A percentile compares a stretch with the other conserved stretches of the same genome.
These are phyloP conservation scores for Blomia tropicalis DNA, from an alignment of 2,888 invertebrate species.

Conservation along the genomic window DNA sequence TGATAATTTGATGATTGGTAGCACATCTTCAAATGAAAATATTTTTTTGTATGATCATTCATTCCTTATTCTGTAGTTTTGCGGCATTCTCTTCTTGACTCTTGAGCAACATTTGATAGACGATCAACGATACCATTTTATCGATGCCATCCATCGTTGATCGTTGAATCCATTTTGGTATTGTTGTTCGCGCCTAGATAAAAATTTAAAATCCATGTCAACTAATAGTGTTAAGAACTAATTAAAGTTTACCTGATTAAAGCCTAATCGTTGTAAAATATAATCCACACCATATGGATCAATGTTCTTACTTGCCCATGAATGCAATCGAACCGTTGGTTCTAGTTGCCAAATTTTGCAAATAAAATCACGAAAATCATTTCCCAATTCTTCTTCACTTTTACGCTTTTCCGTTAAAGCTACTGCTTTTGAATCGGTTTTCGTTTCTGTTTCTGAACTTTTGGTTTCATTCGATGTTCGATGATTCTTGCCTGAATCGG, in stretches of 20 bases:
- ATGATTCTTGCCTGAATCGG: background rate
- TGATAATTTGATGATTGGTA: no score
- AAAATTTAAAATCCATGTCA: background rate
- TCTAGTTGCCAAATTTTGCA: slow-evolving; percentile 64
- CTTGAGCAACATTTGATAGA: slow-evolving; percentile 31
- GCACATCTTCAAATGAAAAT: no score
- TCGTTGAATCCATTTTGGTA: slow-evolving; percentile 97
- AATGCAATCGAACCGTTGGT: slow-evolving; percentile 54
- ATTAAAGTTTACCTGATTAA: slow-evolving; percentile 49
- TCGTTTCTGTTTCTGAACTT: background rate
- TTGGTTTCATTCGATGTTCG: no score
- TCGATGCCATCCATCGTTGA: slow-evolving; percentile 96
- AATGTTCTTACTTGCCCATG: slow-evolving; percentile 84
- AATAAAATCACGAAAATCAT: slow-evolving; percentile 25
- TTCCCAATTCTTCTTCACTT: slow-evolving; percentile 14
- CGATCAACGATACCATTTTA: slow-evolving; percentile 62
- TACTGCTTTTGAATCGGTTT: background rate
- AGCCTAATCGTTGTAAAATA: slow-evolving; percentile 89
- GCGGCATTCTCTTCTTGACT: slow-evolving; percentile 11
- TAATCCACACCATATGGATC: slow-evolving; percentile 97
- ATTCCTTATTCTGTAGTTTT: slow-evolving; percentile 15
- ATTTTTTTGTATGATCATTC: no score
- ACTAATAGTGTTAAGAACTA: background rate
- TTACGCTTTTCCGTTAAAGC: background rate
- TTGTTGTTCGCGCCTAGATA: slow-evolving; percentile 65